phyloP scores from a whole-genome alignment of 2,797 vertebrate genomes.

The Lycodopsis pacificus region DNA sequence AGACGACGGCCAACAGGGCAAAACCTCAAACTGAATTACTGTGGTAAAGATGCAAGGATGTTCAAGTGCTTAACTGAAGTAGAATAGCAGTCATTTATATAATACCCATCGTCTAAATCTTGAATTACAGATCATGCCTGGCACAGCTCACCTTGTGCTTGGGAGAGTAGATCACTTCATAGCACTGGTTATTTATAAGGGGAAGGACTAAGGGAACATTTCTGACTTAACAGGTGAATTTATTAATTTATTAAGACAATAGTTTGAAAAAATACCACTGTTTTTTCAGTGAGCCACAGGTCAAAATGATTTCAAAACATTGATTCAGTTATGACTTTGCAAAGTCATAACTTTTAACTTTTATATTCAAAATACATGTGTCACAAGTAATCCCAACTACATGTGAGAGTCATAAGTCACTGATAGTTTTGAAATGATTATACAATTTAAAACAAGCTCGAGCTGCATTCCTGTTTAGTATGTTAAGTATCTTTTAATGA shows the following conservation, averaged over 20 bases:
- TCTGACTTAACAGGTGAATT: not conserved
- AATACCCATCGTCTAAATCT: not conserved
- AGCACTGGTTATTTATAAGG: not conserved
- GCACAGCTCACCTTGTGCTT: not conserved
- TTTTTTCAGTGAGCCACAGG: not conserved
- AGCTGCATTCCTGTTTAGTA: not conserved
- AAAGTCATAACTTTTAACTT: too few species aligned
- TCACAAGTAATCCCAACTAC: not conserved
- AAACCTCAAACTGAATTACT: constrained; percentile 6
- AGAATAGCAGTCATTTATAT: not conserved
- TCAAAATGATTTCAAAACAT: too few species aligned
- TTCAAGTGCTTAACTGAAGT: not conserved
- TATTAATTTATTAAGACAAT: not conserved
- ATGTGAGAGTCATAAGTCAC: not conserved
- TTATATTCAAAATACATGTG: not conserved
- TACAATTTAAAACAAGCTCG: not conserved
- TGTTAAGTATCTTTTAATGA: not conserved
- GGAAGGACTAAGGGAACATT: too few species aligned
- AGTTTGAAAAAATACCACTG: not conserved
- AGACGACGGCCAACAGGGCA: not conserved
- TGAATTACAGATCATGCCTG: constrained; percentile 1
- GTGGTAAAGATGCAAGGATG: not conserved
- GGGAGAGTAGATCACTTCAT: not conserved
- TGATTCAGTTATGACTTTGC: too few species aligned
- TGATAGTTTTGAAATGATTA: not conserved